These are phyloP conservation scores for Drosophila pseudoobscura DNA, from an alignment of 1,140 invertebrate genomes.

Conservation along the genomic window DNA sequence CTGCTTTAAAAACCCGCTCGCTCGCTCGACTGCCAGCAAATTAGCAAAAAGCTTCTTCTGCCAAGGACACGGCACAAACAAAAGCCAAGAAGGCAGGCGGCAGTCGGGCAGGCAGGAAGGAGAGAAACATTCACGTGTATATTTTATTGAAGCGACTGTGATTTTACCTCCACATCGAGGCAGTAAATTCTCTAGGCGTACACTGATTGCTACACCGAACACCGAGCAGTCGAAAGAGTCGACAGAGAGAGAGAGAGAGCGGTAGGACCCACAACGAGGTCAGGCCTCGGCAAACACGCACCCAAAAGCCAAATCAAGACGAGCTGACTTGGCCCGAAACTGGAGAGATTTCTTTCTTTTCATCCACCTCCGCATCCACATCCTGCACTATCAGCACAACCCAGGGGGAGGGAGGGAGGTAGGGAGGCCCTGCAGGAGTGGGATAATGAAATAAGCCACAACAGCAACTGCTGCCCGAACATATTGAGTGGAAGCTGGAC, in stretches of 20 bases:
- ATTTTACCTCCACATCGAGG: constrained; percentile 47
- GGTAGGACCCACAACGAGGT: constrained; percentile 34
- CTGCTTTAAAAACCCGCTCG: constrained; percentile 19
- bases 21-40: constrained; percentile 19
- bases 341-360: constrained; percentile 27
- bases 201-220: constrained; percentile 52
- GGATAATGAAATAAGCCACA: constrained; percentile 60
- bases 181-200: constrained; percentile 54
- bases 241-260: not conserved
- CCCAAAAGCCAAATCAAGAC: constrained; percentile 53
- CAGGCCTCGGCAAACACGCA: constrained; percentile 53
- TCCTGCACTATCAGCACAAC: constrained; percentile 47
- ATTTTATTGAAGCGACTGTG: constrained; percentile 63
- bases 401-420: not conserved
- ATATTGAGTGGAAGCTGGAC: constrained; percentile 57
- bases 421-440: constrained; percentile 18
- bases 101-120: not conserved
- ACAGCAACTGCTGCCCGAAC: constrained; percentile 47
- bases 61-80: constrained; percentile 24
- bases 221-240: not conserved
- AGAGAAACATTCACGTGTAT: constrained; percentile 47
- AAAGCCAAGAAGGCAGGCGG: not conserved
- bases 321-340: constrained; percentile 48
- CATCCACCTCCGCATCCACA: not conserved
- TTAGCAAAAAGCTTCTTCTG: constrained; percentile 25